These are phyloP conservation scores for Anaspis maculata DNA, from an alignment of 2,888 invertebrate species.

Conservation along the genomic window DNA sequence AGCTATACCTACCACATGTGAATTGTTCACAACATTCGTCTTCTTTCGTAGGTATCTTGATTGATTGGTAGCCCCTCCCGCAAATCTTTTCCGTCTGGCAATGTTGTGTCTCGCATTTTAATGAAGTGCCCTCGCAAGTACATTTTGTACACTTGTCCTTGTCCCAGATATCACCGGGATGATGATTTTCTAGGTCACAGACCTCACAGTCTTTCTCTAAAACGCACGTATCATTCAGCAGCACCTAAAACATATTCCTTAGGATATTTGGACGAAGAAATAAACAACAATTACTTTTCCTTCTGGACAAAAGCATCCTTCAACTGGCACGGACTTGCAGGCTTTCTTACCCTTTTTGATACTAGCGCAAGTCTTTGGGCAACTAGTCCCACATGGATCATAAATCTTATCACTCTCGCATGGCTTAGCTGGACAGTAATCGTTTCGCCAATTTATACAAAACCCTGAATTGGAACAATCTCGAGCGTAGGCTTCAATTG, in stretches of 20 bases:
- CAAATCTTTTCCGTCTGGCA: conserved; percentile 52
- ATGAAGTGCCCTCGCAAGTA: conserved; percentile 53
- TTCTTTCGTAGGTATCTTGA: conserved; percentile 47
- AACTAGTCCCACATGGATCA: conserved; percentile 51
- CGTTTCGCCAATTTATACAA: conserved; percentile 65
- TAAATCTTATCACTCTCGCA: conserved; percentile 49
- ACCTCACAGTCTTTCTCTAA: conserved; percentile 56
- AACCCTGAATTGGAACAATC: conserved; percentile 62
- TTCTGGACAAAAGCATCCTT: conserved; percentile 80
- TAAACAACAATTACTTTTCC: conserved; percentile 48
- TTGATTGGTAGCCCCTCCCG: conserved; percentile 49
- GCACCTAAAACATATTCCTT: too few species aligned
- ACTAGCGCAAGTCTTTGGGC: conserved; percentile 59
- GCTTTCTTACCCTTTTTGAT: conserved; percentile 39
- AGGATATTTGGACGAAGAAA: not conserved
- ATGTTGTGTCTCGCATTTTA: conserved; percentile 55
- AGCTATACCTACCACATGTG: conserved; percentile 54
- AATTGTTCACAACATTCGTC: conserved; percentile 64
- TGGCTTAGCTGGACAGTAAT: conserved; percentile 55
- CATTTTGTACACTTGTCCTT: conserved; percentile 67
- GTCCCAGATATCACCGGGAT: conserved; percentile 59
- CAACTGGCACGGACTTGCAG: conserved; percentile 41
- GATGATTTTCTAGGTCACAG: conserved; percentile 67
- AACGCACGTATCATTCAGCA: conserved; percentile 66
- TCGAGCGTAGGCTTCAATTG: conserved; percentile 63